Percentiles rank a stretch among this genome's conserved stretches.
Conservation (phyloP, 1,140 invertebrate genomes). For the Coptotermes formosanus region DNA sequence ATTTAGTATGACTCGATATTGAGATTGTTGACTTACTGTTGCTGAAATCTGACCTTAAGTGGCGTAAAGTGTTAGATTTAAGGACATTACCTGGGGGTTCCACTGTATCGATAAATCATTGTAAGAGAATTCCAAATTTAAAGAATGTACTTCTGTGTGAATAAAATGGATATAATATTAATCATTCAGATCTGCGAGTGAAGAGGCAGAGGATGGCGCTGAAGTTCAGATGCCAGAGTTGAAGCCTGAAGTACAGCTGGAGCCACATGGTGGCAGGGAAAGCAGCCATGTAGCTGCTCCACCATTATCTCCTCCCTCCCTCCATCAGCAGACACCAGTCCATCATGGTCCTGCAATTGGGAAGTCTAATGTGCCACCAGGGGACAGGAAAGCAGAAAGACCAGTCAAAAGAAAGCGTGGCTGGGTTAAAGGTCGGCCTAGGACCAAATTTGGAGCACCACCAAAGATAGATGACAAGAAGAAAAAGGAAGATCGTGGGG, state of each 20-base stretch:
- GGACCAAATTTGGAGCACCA: constrained; percentile 38
- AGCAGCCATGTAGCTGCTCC: constrained; percentile 15
- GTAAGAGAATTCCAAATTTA: too few species aligned
- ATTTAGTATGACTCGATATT: too few species aligned
- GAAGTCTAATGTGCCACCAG: background rate
- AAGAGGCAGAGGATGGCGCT: constrained; percentile 32
- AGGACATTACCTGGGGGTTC: too few species aligned
- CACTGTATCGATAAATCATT: too few species aligned
- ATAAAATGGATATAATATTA: background rate
- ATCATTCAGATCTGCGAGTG: constrained; percentile 18
- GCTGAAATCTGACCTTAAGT: too few species aligned
- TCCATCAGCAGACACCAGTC: constrained; percentile 37
- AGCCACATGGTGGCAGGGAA: background rate
- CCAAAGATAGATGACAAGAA: constrained; percentile 26
- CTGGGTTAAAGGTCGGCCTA: constrained; percentile 44
- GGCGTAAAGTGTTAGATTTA: too few species aligned
- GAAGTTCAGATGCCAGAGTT: constrained; percentile 38
- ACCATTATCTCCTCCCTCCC: constrained; percentile 38
- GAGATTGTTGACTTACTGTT: too few species aligned
- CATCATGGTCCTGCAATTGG: background rate
- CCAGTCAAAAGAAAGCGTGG: constrained; percentile 43
- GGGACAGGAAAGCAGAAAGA: background rate
- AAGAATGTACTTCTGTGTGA: too few species aligned
- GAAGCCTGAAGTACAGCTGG: constrained; percentile 38
- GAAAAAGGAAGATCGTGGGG: constrained; percentile 31